A percentile compares a stretch with the other conserved stretches of the same genome.
phyloP scores from a whole-genome alignment of 30 jellyfish, hydroid and myxozoan genomes.

The Turritopsis rubra region DNA sequence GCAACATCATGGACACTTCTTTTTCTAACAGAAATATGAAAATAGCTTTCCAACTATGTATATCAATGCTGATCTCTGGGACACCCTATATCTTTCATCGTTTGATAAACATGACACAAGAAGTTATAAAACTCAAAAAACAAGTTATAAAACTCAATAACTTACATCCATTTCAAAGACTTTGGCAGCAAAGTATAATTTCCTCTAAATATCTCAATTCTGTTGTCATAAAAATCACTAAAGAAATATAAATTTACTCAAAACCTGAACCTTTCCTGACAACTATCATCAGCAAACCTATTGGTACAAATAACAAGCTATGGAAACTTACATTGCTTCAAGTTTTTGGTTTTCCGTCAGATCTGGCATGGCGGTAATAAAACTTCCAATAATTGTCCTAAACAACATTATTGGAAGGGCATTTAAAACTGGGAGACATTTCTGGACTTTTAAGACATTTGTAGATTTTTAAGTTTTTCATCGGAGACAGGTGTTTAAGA shows the following conservation, averaged over 20 bases:
- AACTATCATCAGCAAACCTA: no score
- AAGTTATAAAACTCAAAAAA: background rate
- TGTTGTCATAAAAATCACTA: constrained; percentile 63
- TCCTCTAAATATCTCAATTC: constrained; percentile 46
- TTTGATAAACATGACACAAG: no score
- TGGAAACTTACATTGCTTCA: background rate
- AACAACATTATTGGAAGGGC: background rate
- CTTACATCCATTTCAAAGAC: constrained; percentile 63
- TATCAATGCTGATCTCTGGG: no score
- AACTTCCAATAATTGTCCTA: background rate
- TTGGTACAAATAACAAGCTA: background rate
- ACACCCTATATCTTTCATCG: no score
- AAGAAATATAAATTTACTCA: constrained; percentile 3
- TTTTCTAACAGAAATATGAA: no score
- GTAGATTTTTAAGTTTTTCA: no score
- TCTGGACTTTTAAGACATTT: background rate
- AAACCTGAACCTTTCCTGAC: no score
- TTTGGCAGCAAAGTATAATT: constrained; percentile 55
- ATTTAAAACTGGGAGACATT: background rate
- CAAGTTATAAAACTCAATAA: background rate
- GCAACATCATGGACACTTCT: no score
- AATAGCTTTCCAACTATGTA: no score
- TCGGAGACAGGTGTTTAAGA: no score
- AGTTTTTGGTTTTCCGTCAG: background rate
- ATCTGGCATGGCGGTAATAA: background rate